Evolutionary conservation across 2,797 vertebrate genomes (phyloP).

Genomic region (Phrynocephalus forsythii): DNA sequence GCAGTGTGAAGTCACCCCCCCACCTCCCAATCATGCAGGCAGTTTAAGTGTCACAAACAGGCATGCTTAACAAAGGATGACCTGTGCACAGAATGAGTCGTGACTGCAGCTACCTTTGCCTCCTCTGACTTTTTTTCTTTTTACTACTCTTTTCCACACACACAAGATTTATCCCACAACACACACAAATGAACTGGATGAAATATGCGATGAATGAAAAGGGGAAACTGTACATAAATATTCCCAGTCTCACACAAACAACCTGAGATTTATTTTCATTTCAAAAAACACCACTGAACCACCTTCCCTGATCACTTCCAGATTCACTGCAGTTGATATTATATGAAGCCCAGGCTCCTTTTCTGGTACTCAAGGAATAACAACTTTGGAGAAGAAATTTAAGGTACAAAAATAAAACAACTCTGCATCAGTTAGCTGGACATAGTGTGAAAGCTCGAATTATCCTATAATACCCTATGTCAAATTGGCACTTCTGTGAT

Average conservation of each 20-base stretch:
- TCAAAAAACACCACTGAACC: constrained; percentile 76
- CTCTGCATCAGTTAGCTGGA: constrained; percentile 67
- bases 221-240: constrained; percentile 82
- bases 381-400: constrained; percentile 75
- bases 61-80: constrained; percentile 53
- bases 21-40: constrained; percentile 39
- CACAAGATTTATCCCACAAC: constrained; percentile 79
- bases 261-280: constrained; percentile 79
- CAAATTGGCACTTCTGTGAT: constrained; percentile 46
- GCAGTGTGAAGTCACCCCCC: constrained; percentile 49
- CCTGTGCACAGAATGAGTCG: constrained; percentile 39
- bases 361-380: constrained; percentile 75
- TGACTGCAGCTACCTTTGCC: constrained; percentile 38
- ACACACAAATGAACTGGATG: constrained; percentile 76
- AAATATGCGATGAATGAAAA: constrained; percentile 79
- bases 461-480: constrained; percentile 40
- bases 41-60: constrained; percentile 45
- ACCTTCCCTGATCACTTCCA: constrained; percentile 84
- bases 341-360: constrained; percentile 76
- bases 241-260: constrained; percentile 79
- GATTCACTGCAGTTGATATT: constrained; percentile 79
- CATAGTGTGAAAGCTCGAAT: constrained; percentile 38
- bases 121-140: constrained; percentile 63
- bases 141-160: constrained; percentile 68
- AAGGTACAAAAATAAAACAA: constrained; percentile 76